Evolutionary conservation across 2,888 invertebrate genomes (phyloP), one percentile per base, ranked within the genome.

Genomic region (Empis livida): DNA sequence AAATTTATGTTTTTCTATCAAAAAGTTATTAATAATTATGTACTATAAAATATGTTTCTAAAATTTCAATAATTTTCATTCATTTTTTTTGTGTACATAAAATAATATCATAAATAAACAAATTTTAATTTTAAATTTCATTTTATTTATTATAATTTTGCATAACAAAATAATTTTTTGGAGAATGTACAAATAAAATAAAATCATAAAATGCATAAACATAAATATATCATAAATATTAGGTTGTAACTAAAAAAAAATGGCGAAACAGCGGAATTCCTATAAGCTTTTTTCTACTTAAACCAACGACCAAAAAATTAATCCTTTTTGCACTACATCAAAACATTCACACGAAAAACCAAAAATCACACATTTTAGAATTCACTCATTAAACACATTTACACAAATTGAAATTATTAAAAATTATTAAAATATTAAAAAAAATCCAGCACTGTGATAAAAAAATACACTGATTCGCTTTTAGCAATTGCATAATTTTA

Each of bases 241-340:
- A 38, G 16, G 5, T 32, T n/a, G n/a, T n/a, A 35, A 13, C 4
- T 27, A 27, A 39, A 50, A 51, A 53, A 52, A 53, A 57, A 57
- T 56, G 56, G 56, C 56, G 56, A 56, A 57, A 57, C 57, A 56
- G 57, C 56, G 56, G 55, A 56, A 55, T 51, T 56, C 53, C 53
- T 47, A 48, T 50, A 53, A 50, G 47, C 47, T 42, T 50, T 48
- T 49, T 47, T 47, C 38, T 13, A 32, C 43, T 49, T 47, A 44
- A 42, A 43, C 23, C 23, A 27, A 27, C 23, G 9, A 27, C 20
- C 20, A 27, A 6, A 27, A 27, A 27, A 27, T 9, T 27, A 5
- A 27, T 27, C 5, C 23, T 27, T 27, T 27, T 6, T 27, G 23
- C 23, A 27, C 23, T 9, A 27, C 23, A 27, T 27, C 23, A 27